A percentile compares a stretch with the other conserved stretches of the same genome.
Conservation (phyloP, 1,140 invertebrate genomes). For the Arion vulgaris region DNA sequence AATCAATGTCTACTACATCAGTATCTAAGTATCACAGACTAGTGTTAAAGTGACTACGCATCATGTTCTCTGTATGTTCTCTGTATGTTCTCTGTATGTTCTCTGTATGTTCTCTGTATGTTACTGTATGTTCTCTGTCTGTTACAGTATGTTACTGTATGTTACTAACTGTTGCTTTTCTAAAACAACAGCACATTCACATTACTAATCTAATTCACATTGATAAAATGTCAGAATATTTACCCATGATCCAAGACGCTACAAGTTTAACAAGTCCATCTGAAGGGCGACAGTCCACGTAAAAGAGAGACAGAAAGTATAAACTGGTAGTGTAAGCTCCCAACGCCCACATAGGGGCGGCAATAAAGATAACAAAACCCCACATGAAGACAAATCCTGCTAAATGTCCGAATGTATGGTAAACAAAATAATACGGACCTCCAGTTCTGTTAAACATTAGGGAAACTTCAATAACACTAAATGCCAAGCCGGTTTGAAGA, state of each 20-base stretch:
- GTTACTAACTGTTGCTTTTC: too few relatives aligned
- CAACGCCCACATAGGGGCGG: conserved; percentile 77
- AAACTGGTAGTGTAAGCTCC: conserved; percentile 46
- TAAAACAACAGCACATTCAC: too few relatives aligned
- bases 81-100: too few relatives aligned
- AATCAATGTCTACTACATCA: too few relatives aligned
- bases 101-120: too few relatives aligned
- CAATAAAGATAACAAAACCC: conserved; percentile 80
- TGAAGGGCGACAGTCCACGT: conserved; percentile 46
- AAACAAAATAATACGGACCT: conserved; percentile 96
- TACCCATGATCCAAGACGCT: conserved; percentile 51
- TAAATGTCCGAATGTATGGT: conserved; percentile 87
- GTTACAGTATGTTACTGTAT: too few relatives aligned
- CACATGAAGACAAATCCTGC: conserved; percentile 94
- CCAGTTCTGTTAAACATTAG: conserved; percentile 92
- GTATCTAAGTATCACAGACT: too few relatives aligned
- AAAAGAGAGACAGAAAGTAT: conserved; percentile 53
- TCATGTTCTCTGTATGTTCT: too few relatives aligned
- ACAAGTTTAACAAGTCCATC: conserved; percentile 50
- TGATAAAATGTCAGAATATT: conserved; percentile 4
- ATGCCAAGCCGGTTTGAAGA: conserved; percentile 73
- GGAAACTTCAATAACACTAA: conserved; percentile 97
- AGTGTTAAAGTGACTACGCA: too few relatives aligned
- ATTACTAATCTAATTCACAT: too few relatives aligned
- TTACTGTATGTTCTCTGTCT: too few relatives aligned